Conservation (phyloP, 37 sponge, comb jelly and placozoan genomes). For the Haliclona indistincta region DNA sequence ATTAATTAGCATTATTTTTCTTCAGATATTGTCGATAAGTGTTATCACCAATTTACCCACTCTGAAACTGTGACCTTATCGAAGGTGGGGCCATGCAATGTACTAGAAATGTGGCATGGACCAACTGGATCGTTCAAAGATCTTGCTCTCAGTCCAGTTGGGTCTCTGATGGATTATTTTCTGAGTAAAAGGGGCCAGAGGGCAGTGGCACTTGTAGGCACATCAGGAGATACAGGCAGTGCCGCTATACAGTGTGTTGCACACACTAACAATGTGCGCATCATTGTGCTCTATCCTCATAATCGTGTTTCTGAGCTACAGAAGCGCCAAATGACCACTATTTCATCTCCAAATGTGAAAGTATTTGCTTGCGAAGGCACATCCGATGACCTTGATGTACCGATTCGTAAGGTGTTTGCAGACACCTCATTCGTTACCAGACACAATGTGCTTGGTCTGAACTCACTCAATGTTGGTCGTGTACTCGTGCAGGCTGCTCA, state of each 20-base stretch:
- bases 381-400: conserved; percentile 52
- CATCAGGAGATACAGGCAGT: conserved; percentile 80
- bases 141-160: conserved; percentile 34
- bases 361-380: conserved; percentile 44
- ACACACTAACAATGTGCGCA: conserved; percentile 14
- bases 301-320: conserved; percentile 46
- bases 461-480: conserved; percentile 62
- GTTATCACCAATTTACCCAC: conserved; percentile 33
- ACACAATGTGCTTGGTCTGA: conserved; percentile 51
- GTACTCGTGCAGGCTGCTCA: conserved; percentile 61
- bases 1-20: not conserved
- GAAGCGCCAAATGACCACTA: conserved; percentile 75
- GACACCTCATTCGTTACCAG: conserved; percentile 36
- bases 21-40: conserved; percentile 38
- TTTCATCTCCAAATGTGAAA: conserved; percentile 36
- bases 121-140: conserved; percentile 80
- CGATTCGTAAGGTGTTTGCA: conserved; percentile 24
- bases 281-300: conserved; percentile 61
- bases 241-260: conserved; percentile 61
- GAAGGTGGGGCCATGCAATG: conserved; percentile 14
- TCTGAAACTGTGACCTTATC: conserved; percentile 32
- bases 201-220: conserved; percentile 40
- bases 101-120: conserved; percentile 75
- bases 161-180: conserved; percentile 40
- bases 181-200: conserved; percentile 27